Base-by-base conservation (phyloP, 2,888 invertebrate genomes). In the Apamea sordens region DNA sequence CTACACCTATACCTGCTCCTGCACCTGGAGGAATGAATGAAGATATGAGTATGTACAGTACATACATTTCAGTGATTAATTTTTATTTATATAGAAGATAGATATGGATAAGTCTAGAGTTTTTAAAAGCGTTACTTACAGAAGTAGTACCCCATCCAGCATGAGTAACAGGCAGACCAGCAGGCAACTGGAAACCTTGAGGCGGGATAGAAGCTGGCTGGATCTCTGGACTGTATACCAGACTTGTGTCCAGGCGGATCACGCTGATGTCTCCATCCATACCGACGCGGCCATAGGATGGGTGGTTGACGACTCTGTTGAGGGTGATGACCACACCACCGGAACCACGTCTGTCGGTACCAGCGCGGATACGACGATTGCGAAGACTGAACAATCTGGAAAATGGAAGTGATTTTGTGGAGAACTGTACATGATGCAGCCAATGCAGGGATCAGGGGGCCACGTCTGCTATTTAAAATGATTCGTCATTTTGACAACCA, bases 111-210 rank as follows among this genome's bases (percentile, higher is more conserved):
- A 56, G 3, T 56, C 18, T 6, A 21, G 3, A 7, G 21, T 32
- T 32, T 24, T 36, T n/a, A 32, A 61, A 63, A 56, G 7, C 0
- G 3, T 36, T 24, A 89, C 90, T 90, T 72, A 93, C 93, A 15
- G 77, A 8, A 47, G 85, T 87, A 0, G 83, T 44, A 0, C 93
- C 93, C 93, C 93, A 93, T 11, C 93, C 93, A 67, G 91, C 90
- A 61, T 91, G 91, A 2, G 89, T 79, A 0, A 93, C 93, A 0
- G 92, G 87, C 3, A 75, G 7, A 41, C 87, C 79, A 10, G 89
- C 88, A 18, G 89, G 89, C 11, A 92, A 0, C 7, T 59, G 18
- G 13, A 76, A 82, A 0, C 70, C 88, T 21, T 84, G 87, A 4
- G 75, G 18, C 0, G 85, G 63, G n/a, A 93, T 89, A 0, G 86